Evolutionary conservation across 30 jellyfish, hydroid and myxozoan species (phyloP).

Genomic region (Aurelia sp.): DNA sequence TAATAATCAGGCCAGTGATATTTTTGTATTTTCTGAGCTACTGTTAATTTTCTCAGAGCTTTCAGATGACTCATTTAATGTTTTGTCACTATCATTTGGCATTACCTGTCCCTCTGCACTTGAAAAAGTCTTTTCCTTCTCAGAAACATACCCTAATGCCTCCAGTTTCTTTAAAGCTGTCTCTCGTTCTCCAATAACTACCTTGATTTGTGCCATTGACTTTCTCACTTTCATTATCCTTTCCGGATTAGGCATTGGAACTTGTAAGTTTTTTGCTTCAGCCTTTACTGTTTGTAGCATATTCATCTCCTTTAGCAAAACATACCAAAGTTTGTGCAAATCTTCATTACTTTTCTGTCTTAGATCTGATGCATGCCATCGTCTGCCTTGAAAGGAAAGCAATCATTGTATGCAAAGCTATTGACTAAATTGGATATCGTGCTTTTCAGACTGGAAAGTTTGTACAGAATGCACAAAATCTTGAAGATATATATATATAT

Average conservation of each 20-base stretch:
- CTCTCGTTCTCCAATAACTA: constrained; percentile 82
- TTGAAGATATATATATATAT: too few species aligned
- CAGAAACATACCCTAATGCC: constrained; percentile 61
- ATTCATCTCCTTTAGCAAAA: constrained; percentile 89
- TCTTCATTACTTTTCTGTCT: constrained; percentile 89
- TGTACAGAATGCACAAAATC: too few species aligned
- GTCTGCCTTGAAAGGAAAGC: constrained; percentile 69
- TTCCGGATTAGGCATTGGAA: constrained; percentile 97
- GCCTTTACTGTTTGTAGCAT: constrained; percentile 90
- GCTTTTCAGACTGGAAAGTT: too few species aligned
- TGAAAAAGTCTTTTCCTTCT: constrained; percentile 1
- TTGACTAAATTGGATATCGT: too few species aligned
- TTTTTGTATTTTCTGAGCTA: not conserved
- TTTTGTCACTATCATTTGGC: not conserved
- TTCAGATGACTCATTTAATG: not conserved
- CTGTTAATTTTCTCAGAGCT: not conserved
- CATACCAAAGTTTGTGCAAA: constrained; percentile 98
- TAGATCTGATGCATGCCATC: constrained; percentile 93
- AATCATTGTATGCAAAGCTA: too few species aligned
- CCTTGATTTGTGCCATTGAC: constrained; percentile 83
- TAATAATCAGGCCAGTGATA: not conserved
- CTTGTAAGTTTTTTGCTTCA: constrained; percentile 88
- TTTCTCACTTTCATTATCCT: constrained; percentile 80
- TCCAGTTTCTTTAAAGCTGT: constrained; percentile 72
- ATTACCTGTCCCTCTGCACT: not conserved